Percentiles rank a stretch among this genome's conserved stretches.
Evolutionary conservation across 2,888 invertebrate genomes (phyloP).

Genomic region (Abrostola triplasia): DNA sequence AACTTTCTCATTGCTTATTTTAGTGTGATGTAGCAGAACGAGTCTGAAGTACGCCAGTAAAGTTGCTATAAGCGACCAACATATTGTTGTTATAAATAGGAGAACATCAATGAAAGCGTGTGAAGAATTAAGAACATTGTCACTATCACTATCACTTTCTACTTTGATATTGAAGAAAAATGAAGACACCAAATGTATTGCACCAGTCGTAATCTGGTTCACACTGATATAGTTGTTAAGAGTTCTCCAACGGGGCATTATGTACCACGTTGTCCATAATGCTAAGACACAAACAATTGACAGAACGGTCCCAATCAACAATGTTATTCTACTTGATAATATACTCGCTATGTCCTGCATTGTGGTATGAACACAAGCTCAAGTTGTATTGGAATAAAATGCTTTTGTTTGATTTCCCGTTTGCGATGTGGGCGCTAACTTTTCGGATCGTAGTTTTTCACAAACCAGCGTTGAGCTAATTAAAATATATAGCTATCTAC

Average conservation of each 20-base stretch:
- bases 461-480: no score
- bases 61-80: conserved; percentile 49
- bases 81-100: conserved; percentile 11
- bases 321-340: not conserved
- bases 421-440: no score
- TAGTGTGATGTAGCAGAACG: conserved; percentile 40
- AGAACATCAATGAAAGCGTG: no score
- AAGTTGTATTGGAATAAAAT: no score
- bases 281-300: conserved; percentile 27
- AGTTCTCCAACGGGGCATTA: conserved; percentile 57
- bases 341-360: not conserved
- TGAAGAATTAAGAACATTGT: no score
- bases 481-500: no score
- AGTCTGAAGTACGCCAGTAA: conserved; percentile 52
- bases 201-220: conserved; percentile 51
- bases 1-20: conserved; percentile 40
- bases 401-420: no score
- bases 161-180: no score
- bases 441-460: no score
- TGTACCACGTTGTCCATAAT: conserved; percentile 50
- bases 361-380: conserved; percentile 5
- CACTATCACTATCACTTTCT: no score
- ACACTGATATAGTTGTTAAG: conserved; percentile 53
- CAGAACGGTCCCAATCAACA: conserved; percentile 9
- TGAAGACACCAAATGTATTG: conserved; percentile 37